Evolutionary conservation across 2,113 vertebrate species (phyloP).

Genomic region (Argyrosomus japonicus): DNA sequence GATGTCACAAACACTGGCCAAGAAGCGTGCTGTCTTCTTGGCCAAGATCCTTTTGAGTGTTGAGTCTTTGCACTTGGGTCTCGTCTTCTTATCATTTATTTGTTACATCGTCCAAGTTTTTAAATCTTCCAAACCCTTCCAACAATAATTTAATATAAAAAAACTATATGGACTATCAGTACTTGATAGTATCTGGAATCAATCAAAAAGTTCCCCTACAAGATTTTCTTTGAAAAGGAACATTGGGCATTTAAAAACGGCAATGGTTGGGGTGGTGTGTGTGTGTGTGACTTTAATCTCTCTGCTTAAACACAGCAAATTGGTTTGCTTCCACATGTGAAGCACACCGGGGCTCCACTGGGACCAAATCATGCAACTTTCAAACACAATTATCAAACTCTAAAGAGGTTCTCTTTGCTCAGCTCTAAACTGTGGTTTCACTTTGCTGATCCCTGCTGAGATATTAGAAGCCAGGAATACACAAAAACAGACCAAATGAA

Average conservation of each 20-base stretch:
- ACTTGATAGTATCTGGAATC: not conserved
- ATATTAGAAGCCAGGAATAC: not conserved
- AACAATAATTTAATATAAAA: not conserved
- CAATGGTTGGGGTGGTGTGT: too few relatives aligned
- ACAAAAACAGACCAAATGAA: not conserved
- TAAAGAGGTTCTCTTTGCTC: not conserved
- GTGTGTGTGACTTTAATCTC: not conserved
- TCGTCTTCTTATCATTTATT: not conserved
- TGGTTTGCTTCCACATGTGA: not conserved
- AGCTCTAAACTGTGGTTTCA: not conserved
- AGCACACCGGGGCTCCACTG: too few relatives aligned
- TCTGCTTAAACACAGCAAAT: not conserved
- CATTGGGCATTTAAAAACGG: too few relatives aligned
- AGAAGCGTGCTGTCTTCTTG: not conserved
- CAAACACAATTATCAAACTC: not conserved
- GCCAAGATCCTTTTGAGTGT: not conserved
- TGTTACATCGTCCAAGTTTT: not conserved
- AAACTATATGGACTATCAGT: not conserved
- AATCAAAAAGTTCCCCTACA: not conserved
- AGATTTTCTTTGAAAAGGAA: not conserved
- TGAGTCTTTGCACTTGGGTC: not conserved
- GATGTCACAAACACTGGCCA: not conserved
- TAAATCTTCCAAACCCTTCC: not conserved
- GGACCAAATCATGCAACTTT: not conserved
- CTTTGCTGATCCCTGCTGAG: not conserved